A percentile compares a stretch with the other conserved stretches of the same genome.
Conservation (phyloP, 2,888 invertebrate genomes). For the Dermolepida albohirtum region DNA sequence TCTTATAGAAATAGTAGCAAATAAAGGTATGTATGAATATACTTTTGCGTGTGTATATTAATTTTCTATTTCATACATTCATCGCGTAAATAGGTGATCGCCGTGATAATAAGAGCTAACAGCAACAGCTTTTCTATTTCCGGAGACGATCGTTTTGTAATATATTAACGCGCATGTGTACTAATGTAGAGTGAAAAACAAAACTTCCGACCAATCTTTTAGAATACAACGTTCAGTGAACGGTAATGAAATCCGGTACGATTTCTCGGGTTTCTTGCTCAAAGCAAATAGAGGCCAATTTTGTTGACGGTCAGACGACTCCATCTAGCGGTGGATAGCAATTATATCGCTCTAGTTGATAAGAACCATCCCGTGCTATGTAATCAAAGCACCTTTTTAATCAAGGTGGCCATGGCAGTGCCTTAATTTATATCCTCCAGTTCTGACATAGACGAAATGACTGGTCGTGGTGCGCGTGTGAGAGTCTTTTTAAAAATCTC, state of each 20-base stretch:
- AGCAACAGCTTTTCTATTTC: no score
- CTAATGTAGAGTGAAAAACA: neutral
- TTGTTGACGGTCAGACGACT: slow-evolving; percentile 4
- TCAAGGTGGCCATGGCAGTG: slow-evolving; percentile 65
- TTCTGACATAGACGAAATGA: slow-evolving; percentile 59
- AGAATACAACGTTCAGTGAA: slow-evolving; percentile 41
- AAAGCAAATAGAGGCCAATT: slow-evolving; percentile 7
- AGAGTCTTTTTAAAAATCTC: slow-evolving; percentile 53
- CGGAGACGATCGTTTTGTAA: no score
- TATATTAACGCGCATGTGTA: no score
- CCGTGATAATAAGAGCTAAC: no score
- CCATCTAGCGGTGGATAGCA: slow-evolving; percentile 18
- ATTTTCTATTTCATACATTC: no score
- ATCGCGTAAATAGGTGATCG: no score
- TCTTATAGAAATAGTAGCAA: no score
- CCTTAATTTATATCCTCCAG: slow-evolving; percentile 62
- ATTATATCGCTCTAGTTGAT: neutral
- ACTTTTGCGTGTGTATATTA: no score
- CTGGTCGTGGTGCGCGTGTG: slow-evolving; percentile 54
- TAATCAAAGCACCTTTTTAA: slow-evolving; percentile 62
- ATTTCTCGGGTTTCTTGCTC: neutral
- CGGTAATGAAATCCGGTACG: slow-evolving; percentile 27
- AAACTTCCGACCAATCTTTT: slow-evolving; percentile 6
- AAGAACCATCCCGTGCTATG: slow-evolving; percentile 44
- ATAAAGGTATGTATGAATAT: no score